Evolutionary conservation across 2,113 vertebrate genomes (phyloP).

Genomic region (Oxygymnocypris stewartii): DNA sequence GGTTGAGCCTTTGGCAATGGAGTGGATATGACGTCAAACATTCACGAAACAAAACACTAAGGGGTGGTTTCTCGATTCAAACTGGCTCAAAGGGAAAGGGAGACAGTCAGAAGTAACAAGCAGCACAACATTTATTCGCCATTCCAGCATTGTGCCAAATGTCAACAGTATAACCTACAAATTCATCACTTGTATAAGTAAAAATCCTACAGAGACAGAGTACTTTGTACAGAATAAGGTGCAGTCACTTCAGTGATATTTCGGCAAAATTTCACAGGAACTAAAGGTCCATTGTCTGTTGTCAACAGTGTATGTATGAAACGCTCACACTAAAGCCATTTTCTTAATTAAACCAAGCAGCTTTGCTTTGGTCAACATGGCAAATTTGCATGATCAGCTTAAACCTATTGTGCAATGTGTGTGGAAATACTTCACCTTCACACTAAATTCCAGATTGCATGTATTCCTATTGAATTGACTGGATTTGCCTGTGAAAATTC

Average conservation of each 20-base stretch:
- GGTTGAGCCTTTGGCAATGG: not conserved
- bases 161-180: slow-evolving; percentile 1
- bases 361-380: not conserved
- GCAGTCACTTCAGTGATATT: not conserved
- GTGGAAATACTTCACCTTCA: not conserved
- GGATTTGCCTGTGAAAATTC: not conserved
- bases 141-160: slow-evolving; percentile 21
- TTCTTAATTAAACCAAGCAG: not conserved
- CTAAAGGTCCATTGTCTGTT: not conserved
- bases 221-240: not conserved
- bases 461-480: not conserved
- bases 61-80: not conserved
- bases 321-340: not conserved
- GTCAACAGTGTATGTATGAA: not conserved
- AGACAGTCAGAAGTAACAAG: slow-evolving; percentile 19
- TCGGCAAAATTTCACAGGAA: not conserved
- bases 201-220: not conserved
- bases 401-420: not conserved
- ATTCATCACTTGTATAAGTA: not conserved
- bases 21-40: not conserved
- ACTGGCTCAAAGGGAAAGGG: not conserved
- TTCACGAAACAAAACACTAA: slow-evolving; percentile 20
- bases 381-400: not conserved
- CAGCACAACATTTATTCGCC: slow-evolving; percentile 33
- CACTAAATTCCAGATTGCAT: not conserved